Evolutionary conservation across 2,797 vertebrate genomes (phyloP).

Genomic region (Mormyrus proboscirostris): DNA sequence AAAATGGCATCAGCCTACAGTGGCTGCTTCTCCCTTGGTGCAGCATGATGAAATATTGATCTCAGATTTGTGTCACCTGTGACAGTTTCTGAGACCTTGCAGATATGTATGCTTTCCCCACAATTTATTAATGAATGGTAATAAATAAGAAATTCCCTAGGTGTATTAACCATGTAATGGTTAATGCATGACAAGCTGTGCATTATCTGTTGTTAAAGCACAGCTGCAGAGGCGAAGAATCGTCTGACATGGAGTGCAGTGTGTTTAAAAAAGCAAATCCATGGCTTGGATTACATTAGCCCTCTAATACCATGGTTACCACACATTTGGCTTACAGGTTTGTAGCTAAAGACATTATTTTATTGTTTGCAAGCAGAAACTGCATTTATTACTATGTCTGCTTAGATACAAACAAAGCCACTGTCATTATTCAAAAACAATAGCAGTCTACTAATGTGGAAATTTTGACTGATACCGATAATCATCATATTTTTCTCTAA

Average conservation of each 20-base stretch:
- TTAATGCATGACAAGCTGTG: not conserved
- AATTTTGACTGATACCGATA: not conserved
- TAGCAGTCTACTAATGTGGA: not conserved
- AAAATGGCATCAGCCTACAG: not conserved
- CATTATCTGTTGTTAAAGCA: not conserved
- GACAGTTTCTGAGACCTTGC: not conserved
- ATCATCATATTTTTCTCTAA: not conserved
- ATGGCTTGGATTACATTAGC: not conserved
- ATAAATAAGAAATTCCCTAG: not conserved
- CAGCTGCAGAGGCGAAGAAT: not conserved
- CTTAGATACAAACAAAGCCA: not conserved
- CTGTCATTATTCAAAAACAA: not conserved
- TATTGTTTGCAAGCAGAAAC: not conserved
- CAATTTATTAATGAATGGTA: not conserved
- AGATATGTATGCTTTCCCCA: not conserved
- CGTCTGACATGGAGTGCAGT: not conserved
- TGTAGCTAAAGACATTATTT: not conserved
- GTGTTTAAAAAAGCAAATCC: not conserved
- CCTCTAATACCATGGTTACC: not conserved
- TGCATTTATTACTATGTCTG: not conserved
- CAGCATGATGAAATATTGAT: conserved; percentile 8
- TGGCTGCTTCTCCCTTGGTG: not conserved
- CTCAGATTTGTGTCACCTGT: not conserved
- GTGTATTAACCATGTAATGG: not conserved
- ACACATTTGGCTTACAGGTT: not conserved